Evolutionary conservation across 92 coral and sea anemone genomes (phyloP), one percentile per base, ranked within the genome.

Genomic region (Desmophyllum pertusum): DNA sequence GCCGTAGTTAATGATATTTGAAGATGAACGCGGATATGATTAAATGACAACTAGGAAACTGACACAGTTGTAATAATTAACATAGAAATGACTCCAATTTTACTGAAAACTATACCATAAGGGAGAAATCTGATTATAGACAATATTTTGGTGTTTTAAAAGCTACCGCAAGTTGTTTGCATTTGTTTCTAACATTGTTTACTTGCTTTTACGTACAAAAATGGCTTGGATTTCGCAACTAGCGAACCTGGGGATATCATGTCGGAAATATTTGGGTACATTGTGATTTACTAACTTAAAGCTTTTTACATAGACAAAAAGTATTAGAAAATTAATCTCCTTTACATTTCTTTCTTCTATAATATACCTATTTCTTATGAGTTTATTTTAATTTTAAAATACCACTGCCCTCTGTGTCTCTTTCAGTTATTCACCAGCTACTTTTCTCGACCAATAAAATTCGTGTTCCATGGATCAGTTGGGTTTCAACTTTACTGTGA

Each of bases 361-460:
- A 52, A 23, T 10, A 53, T 53, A 53, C 62, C 6, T 2, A 21
- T 23, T 53, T 19, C 25, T 2, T 4, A 5, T 5, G 0, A 4
- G n/a, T 55, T 55, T 23, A 15, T 55, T 55, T 1, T 27, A 13
- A n/a, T n/a, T n/a, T n/a, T 15, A 27, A 59, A 59, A 59, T 27
- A 59, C 35, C 57, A 1, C 36, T 30, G 10, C 63, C 27, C 39
- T 78, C n/a, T n/a, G n/a, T n/a, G n/a, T n/a, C n/a, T n/a, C 37
- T 78, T 78, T 6, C 73, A 78, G 83, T 33, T 78, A 18, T 42
- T 78, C 23, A 40, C 83, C 59, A 41, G 3, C 19, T 65, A 65
- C 25, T 78, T 78, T 62, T 78, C 83, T 3, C 83, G 33, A 57
- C 73, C 83, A 39, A 7, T 78, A 25, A 62, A 25, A 23, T 27